Base-by-base conservation (phyloP, 2,113 vertebrate genomes). In the Leptobrachium leishanense region DNA sequence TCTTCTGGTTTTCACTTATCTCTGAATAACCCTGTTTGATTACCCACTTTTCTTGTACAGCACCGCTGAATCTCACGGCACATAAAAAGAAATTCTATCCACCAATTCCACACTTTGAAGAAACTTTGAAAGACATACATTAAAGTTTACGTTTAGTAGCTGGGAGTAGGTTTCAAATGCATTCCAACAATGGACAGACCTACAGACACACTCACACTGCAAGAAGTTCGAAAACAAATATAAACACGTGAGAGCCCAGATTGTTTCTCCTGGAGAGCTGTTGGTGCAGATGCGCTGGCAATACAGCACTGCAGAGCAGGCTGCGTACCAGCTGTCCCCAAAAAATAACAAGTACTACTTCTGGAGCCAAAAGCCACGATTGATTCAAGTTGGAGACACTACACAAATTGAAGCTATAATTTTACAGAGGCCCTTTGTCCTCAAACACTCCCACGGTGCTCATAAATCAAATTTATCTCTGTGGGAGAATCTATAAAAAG, bases 331-430 rank as follows among this genome's bases (percentile, higher is more conserved):
- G 76, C 76, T 77, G 76, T 55, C 76, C 76, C 76, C 43, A 70
- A 70, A 77, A 50, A 5, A 77, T 70, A 77, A 77, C 43, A 70
- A 77, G 70, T 70, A 67, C 50, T 66, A n/a, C 15, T 63, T 41
- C 76, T 2, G 43, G 63, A 77, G 76, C 76, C 76, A 69, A 63
- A 70, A 15, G 54, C 59, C 55, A 40, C n/a, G 76, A 70, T 70
- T 44, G 76, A 77, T 70, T 69, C 68, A 70, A 77, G 67, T 77
- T 77, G 67, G 68, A 77, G 68, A 63, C 76, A 63, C 67, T 41
- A 66, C 76, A 70, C 76, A 77, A 77, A 77, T 70, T 70, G 76
- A 77, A 77, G 76, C 76, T 40, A 70, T 77, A 39, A 77, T 77
- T 77, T 77, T 70, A 77, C 76, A 77, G 67, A 40, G 57, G 66